Conservation (phyloP, 2,888 invertebrate genomes). For the Lampropteryx suffumata region DNA sequence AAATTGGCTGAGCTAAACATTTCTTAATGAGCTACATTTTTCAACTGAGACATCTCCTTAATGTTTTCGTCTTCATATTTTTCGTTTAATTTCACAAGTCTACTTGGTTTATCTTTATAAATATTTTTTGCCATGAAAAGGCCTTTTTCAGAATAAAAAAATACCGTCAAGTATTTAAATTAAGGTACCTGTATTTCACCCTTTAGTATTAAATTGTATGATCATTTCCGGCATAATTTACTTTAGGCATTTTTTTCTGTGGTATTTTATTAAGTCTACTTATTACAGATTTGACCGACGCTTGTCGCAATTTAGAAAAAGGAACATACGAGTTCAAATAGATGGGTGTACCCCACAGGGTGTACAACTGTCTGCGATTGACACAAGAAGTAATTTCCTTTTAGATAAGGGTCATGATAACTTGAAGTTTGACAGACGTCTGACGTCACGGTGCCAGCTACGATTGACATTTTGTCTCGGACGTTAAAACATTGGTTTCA, state of each 20-base stretch:
- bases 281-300: too few relatives aligned
- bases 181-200: too few relatives aligned
- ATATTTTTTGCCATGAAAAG: not conserved
- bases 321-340: not conserved
- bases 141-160: too few relatives aligned
- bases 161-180: not conserved
- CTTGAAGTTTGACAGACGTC: slow-evolving; percentile 67
- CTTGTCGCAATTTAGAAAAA: too few relatives aligned
- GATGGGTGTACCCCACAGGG: slow-evolving; percentile 42
- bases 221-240: too few relatives aligned
- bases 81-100: slow-evolving; percentile 42
- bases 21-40: slow-evolving; percentile 71
- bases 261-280: too few relatives aligned
- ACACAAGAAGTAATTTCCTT: slow-evolving; percentile 66
- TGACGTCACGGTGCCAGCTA: slow-evolving; percentile 49
- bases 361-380: slow-evolving; percentile 57
- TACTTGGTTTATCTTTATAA: slow-evolving; percentile 28
- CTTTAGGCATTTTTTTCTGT: too few relatives aligned
- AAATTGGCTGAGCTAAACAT: slow-evolving; percentile 76
- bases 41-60: slow-evolving; percentile 58
- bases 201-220: too few relatives aligned
- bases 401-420: slow-evolving; percentile 70
- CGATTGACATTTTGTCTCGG: slow-evolving; percentile 62
- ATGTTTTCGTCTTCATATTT: slow-evolving; percentile 56
- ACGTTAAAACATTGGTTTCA: slow-evolving; percentile 16